Percentiles rank a stretch among this genome's conserved stretches.
phyloP scores from a whole-genome alignment of 2,888 invertebrate species.

The Crocallis elinguaria region DNA sequence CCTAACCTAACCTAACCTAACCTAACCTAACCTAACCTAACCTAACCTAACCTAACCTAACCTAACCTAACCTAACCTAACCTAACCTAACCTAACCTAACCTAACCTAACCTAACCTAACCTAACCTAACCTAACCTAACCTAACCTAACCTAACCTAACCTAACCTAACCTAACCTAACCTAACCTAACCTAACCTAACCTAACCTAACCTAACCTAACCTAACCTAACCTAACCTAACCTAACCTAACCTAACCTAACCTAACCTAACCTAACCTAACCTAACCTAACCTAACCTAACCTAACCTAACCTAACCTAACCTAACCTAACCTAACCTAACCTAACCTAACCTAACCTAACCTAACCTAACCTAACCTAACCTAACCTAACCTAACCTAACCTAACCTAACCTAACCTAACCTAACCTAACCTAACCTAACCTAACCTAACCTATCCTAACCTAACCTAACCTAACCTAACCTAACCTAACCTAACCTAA shows the following conservation, averaged over 20 bases:
- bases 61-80: neutral
- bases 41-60: constrained; percentile 6
- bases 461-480: constrained; percentile 17
- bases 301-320: constrained; percentile 32
- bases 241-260: constrained; percentile 32
- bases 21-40: constrained; percentile 28
- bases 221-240: constrained; percentile 24
- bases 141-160: constrained; percentile 9
- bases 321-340: constrained; percentile 32
- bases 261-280: constrained; percentile 30
- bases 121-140: constrained; percentile 25
- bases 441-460: constrained; percentile 14
- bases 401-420: constrained; percentile 16
- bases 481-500: constrained; percentile 22
- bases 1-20: constrained; percentile 9
- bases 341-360: constrained; percentile 32
- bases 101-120: constrained; percentile 10
- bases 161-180: constrained; percentile 18
- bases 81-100: neutral
- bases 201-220: constrained; percentile 16
- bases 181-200: constrained; percentile 30
- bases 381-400: constrained; percentile 13
- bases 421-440: constrained; percentile 12
- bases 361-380: constrained; percentile 14
- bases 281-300: constrained; percentile 31